Evolutionary conservation across 2,888 invertebrate genomes (phyloP), one percentile per base, ranked within the genome.

Genomic region (Clivina fossor): DNA sequence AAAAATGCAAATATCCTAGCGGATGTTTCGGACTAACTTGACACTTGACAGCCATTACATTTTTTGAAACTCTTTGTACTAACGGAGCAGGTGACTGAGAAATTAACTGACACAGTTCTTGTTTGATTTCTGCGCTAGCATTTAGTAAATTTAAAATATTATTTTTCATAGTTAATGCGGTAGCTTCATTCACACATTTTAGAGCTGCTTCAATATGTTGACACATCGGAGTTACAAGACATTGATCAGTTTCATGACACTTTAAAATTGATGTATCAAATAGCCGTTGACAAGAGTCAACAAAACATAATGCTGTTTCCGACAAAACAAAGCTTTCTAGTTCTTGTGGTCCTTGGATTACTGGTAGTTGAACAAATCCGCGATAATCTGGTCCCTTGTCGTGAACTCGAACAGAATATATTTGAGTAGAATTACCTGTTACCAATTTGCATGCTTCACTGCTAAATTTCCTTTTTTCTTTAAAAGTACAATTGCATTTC

Each of bases 11-110:
- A 68, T 84, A 86, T 7, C 86, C 86, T 16, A 86, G 74, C 1
- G 86, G 85, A 67, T 85, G 82, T 60, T 82, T 82, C 0, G 80
- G 76, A 47, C 80, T 80, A 5, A 80, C 78, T 69, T 82, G 81
- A 67, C 86, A 86, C 66, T 83, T 84, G 1, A 86, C 85, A 41
- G 82, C 86, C 82, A 87, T 82, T 26, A 84, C 81, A 65, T 80
- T 80, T 67, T 83, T 84, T 1, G 85, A 84, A 19, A 87, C 82
- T 61, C 84, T 74, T 69, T 88, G 86, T 2, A 87, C 86, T 13
- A 86, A 69, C 0, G 84, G 83, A 4, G 77, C 78, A 3, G 81
- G 78, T 2, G 80, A 79, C 66, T 83, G 82, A 5, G 79, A 79
- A 1, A 80, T 80, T 56, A 84, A 67, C 15, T 78, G 66, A 77